phyloP scores from a whole-genome alignment of 1,140 invertebrate genomes.

The Armadillidium nasatum region DNA sequence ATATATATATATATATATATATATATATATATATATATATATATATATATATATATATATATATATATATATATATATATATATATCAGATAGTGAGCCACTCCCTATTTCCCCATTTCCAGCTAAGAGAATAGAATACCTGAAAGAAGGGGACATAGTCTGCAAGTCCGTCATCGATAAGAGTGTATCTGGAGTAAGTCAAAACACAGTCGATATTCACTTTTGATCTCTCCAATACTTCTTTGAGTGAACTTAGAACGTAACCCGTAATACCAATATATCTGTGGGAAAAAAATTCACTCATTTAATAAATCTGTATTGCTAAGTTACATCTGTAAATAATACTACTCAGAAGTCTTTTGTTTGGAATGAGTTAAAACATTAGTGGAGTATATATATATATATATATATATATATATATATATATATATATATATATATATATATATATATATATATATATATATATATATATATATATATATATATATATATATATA shows the following conservation, averaged over 20 bases:
- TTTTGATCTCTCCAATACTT: not conserved
- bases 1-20: no score
- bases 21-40: no score
- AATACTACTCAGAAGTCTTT: no score
- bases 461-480: slow-evolving; percentile 20
- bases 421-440: slow-evolving; percentile 16
- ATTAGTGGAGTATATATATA: slow-evolving; percentile 17
- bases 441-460: slow-evolving; percentile 17
- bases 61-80: no score
- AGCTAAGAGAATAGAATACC: not conserved
- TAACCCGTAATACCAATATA: slow-evolving; percentile 27
- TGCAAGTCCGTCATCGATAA: slow-evolving; percentile 4
- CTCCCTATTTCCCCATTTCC: no score
- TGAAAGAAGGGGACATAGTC: slow-evolving; percentile 18
- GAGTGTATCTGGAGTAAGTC: slow-evolving; percentile 21
- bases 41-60: no score
- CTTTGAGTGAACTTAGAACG: slow-evolving; percentile 1
- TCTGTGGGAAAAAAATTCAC: not conserved
- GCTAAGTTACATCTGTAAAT: no score
- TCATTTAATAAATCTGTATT: no score
- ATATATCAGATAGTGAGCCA: no score
- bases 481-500: slow-evolving; percentile 20
- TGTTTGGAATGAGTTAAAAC: no score
- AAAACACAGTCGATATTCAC: slow-evolving; percentile 13
- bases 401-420: slow-evolving; percentile 18